phyloP scores from a whole-genome alignment of 92 coral and sea anemone genomes.

The Phenganax subtilis region DNA sequence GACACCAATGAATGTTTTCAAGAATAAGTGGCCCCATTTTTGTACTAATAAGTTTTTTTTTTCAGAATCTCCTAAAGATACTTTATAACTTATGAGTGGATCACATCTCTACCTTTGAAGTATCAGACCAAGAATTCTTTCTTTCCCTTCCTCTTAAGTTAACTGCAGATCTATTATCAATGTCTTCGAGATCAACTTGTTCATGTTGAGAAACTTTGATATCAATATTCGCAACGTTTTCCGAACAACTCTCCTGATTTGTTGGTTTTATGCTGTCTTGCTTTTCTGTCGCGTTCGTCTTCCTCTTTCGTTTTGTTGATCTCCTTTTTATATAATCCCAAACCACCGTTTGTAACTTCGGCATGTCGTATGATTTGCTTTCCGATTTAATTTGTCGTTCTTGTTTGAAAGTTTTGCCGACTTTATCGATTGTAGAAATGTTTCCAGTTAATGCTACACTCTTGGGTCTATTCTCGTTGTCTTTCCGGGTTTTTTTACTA shows the following conservation, averaged over 20 bases:
- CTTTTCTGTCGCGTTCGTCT: not conserved
- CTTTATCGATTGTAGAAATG: not conserved
- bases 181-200: not conserved
- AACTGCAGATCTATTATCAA: not conserved
- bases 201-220: not conserved
- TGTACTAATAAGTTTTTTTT: too few species aligned
- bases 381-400: conserved; percentile 23
- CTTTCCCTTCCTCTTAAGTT: not conserved
- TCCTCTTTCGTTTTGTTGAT: conserved; percentile 19
- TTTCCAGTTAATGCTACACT: conserved; percentile 34
- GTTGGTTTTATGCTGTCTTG: not conserved
- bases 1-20: too few species aligned
- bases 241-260: conserved; percentile 16
- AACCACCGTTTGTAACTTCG: conserved; percentile 33
- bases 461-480: not conserved
- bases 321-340: conserved; percentile 30
- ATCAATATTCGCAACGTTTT: not conserved
- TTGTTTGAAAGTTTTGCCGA: not conserved
- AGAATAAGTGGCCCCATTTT: too few species aligned
- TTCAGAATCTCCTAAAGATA: too few species aligned
- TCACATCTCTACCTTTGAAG: too few species aligned
- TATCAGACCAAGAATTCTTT: too few species aligned
- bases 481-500: not conserved
- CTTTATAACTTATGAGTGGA: too few species aligned
- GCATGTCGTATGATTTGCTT: conserved; percentile 6